phyloP scores from a whole-genome alignment of 2,888 invertebrate species.

The Parapristionchus giblindavisi region DNA sequence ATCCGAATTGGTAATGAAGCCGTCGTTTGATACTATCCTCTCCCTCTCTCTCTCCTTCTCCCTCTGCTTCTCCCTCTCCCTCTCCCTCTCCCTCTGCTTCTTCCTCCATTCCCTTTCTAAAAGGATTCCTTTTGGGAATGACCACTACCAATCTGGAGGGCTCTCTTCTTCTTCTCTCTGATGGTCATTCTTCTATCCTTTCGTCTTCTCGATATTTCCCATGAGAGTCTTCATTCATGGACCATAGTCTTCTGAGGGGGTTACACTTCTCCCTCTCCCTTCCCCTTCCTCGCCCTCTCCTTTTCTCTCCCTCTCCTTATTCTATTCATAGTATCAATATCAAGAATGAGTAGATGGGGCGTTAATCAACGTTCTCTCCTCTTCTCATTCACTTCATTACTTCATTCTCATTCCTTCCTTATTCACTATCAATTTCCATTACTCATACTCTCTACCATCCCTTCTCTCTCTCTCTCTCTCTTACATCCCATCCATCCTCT shows the following conservation, averaged over 20 bases:
- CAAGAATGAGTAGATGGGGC: background rate
- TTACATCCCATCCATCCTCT: background rate
- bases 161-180: no score
- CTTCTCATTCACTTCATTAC: background rate
- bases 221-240: background rate
- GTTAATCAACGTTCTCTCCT: background rate
- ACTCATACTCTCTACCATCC: constrained; percentile 4
- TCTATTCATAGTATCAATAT: background rate
- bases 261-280: background rate
- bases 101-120: background rate
- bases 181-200: no score
- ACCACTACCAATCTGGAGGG: no score
- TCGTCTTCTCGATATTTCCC: no score
- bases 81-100: background rate
- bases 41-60: constrained; percentile 3
- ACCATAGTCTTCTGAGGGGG: background rate
- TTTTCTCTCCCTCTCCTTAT: constrained; percentile 2
- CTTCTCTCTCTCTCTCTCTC: background rate
- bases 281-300: background rate
- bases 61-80: background rate
- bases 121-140: background rate
- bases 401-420: background rate
- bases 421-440: background rate
- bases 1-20: no score
- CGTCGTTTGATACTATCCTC: no score